Percentiles rank a stretch among this genome's conserved stretches.
Evolutionary conservation across 2,888 invertebrate genomes (phyloP).

Genomic region (Eurytoma californica): DNA sequence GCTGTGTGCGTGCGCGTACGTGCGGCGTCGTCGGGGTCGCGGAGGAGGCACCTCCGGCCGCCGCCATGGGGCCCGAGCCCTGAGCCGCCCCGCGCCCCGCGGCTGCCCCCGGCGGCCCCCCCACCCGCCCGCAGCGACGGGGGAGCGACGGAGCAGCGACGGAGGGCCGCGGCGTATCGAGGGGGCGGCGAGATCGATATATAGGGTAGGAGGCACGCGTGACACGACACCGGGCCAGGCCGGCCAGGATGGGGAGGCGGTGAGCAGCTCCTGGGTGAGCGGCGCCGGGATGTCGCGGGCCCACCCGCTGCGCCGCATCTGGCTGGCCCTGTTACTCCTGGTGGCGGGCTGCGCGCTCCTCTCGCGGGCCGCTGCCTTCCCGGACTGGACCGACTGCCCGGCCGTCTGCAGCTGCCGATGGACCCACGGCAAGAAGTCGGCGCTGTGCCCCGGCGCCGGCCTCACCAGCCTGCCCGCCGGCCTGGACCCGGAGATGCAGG

Average conservation of each 20-base stretch:
- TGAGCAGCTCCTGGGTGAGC: background rate
- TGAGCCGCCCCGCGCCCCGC: too few relatives aligned
- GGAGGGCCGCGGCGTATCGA: too few relatives aligned
- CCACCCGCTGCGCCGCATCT: constrained; percentile 60
- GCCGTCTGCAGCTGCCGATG: constrained; percentile 92
- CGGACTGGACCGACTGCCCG: constrained; percentile 93
- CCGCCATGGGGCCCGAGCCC: too few relatives aligned
- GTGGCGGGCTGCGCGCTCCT: constrained; percentile 63
- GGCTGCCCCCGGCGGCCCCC: too few relatives aligned
- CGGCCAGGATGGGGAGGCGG: background rate
- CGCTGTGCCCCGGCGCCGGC: constrained; percentile 88
- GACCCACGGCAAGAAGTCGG: constrained; percentile 93
- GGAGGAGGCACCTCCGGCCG: too few relatives aligned
- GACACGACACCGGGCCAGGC: background rate
- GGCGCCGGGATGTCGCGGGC: background rate
- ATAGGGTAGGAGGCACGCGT: constrained; percentile 21
- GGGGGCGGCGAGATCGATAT: constrained; percentile 4
- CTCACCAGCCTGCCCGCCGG: constrained; percentile 86
- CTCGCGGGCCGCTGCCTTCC: constrained; percentile 77
- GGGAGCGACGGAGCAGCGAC: too few relatives aligned
- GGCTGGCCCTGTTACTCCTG: constrained; percentile 68
- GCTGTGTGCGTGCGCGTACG: too few relatives aligned
- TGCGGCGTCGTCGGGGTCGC: too few relatives aligned
- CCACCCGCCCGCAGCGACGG: too few relatives aligned
- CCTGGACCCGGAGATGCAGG: constrained; percentile 87